A percentile compares a stretch with the other conserved stretches of the same genome.
Conservation (phyloP, 2,113 vertebrate genomes). For the Coptodon bakossiorum region DNA sequence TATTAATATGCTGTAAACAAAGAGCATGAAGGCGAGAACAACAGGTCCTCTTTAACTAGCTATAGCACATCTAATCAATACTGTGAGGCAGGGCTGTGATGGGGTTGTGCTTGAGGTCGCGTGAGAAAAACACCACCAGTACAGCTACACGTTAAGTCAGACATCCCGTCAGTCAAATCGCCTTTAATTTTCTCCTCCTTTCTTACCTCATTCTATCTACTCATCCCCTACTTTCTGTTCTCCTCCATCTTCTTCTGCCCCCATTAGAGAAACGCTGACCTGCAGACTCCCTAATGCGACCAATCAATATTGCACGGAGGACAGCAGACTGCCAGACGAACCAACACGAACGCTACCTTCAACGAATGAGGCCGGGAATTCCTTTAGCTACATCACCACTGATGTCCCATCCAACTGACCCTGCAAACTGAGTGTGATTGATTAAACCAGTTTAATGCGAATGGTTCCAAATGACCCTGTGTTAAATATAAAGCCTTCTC, state of each 20-base stretch:
- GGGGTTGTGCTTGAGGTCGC: neutral
- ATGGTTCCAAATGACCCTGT: slow-evolving; percentile 26
- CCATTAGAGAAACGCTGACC: slow-evolving; percentile 54
- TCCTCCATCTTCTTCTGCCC: slow-evolving; percentile 20
- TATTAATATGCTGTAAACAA: slow-evolving; percentile 13
- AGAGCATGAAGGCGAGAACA: neutral
- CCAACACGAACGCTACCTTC: slow-evolving; percentile 38
- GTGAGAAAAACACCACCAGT: neutral
- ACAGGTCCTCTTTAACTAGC: slow-evolving; percentile 26
- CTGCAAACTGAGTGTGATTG: slow-evolving; percentile 17
- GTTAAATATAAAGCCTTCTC: slow-evolving; percentile 37
- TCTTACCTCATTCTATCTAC: neutral
- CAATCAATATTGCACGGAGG: slow-evolving; percentile 62
- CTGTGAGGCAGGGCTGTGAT: neutral
- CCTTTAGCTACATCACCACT: neutral
- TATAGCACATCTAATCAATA: slow-evolving; percentile 14
- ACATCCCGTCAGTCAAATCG: neutral
- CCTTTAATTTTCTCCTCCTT: neutral
- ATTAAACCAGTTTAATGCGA: slow-evolving; percentile 44
- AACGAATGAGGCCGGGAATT: slow-evolving; percentile 5
- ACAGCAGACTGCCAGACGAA: slow-evolving; percentile 35
- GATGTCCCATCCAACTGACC: neutral
- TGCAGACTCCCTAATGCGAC: slow-evolving; percentile 47
- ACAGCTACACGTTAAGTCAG: neutral
- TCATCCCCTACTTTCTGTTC: neutral